Conservation (phyloP, 1,140 invertebrate species). For the Fopius arisanus region DNA sequence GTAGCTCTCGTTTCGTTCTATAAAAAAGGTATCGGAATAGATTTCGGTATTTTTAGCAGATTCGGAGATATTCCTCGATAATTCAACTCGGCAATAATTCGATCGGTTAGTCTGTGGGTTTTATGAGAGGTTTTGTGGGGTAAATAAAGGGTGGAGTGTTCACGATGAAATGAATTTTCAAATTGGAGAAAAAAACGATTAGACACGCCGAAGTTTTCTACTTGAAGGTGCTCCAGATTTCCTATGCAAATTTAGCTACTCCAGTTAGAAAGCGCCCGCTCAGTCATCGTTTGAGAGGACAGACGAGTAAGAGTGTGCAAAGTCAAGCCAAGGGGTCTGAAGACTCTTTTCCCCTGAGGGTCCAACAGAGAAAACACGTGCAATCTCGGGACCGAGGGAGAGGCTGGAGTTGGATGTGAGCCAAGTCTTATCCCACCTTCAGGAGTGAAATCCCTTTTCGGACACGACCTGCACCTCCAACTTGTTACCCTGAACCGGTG, state of each 20-base stretch:
- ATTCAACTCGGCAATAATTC: too few relatives aligned
- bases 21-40: too few relatives aligned
- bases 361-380: slow-evolving; percentile 26
- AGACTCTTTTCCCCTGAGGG: neutral
- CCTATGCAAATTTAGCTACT: neutral
- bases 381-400: slow-evolving; percentile 8
- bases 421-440: slow-evolving; percentile 29
- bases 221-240: neutral
- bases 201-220: neutral
- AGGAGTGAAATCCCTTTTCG: neutral
- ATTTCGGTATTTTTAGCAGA: too few relatives aligned
- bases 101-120: too few relatives aligned
- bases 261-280: neutral
- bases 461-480: slow-evolving; percentile 10
- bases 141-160: too few relatives aligned
- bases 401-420: slow-evolving; percentile 11
- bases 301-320: neutral
- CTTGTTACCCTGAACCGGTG: slow-evolving; percentile 11
- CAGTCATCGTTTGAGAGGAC: neutral
- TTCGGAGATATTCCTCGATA: too few relatives aligned
- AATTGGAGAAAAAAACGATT: neutral
- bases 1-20: too few relatives aligned
- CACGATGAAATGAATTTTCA: too few relatives aligned
- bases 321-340: neutral
- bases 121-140: too few relatives aligned